A percentile compares a stretch with the other conserved stretches of the same genome.
Conservation (phyloP, 2,113 vertebrate species). For the Oryzias melastigma region DNA sequence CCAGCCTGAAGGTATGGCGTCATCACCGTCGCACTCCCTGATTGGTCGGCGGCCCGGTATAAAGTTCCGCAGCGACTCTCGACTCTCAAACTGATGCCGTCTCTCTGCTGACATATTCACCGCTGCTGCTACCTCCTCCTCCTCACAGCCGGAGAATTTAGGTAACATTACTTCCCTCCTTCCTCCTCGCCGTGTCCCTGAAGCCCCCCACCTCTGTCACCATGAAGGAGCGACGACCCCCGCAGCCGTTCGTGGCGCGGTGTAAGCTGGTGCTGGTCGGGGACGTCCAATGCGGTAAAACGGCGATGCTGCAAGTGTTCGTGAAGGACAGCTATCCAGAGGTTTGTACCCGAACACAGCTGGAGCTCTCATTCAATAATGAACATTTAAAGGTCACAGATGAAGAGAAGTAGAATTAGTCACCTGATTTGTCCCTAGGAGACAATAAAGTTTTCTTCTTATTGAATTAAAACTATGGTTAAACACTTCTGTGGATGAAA, state of each 20-base stretch:
- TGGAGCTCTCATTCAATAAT: neutral
- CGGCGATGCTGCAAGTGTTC: constrained; percentile 94
- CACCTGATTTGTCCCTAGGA: too few species aligned
- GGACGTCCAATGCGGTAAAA: constrained; percentile 96
- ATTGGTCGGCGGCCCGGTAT: constrained; percentile 74
- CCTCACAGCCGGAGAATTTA: constrained; percentile 11
- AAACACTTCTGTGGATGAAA: too few species aligned
- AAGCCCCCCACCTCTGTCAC: constrained; percentile 15
- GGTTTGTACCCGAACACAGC: constrained; percentile 73
- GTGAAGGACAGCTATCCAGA: constrained; percentile 96
- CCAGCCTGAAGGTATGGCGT: too few species aligned
- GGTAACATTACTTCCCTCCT: constrained; percentile 9
- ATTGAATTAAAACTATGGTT: too few species aligned
- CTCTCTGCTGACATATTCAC: neutral
- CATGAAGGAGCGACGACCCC: constrained; percentile 90
- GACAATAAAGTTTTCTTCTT: too few species aligned
- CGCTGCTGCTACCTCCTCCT: neutral
- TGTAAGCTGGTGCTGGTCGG: constrained; percentile 94
- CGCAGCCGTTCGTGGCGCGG: constrained; percentile 82
- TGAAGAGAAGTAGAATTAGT: too few species aligned
- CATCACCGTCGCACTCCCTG: constrained; percentile 19
- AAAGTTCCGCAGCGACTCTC: constrained; percentile 68
- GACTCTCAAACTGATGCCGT: constrained; percentile 9
- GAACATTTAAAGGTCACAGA: too few species aligned
- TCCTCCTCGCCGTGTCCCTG: too few species aligned